These are phyloP conservation scores for Tonatia bakeri DNA, from an alignment of 2,113 vertebrate species.

Conservation along the genomic window DNA sequence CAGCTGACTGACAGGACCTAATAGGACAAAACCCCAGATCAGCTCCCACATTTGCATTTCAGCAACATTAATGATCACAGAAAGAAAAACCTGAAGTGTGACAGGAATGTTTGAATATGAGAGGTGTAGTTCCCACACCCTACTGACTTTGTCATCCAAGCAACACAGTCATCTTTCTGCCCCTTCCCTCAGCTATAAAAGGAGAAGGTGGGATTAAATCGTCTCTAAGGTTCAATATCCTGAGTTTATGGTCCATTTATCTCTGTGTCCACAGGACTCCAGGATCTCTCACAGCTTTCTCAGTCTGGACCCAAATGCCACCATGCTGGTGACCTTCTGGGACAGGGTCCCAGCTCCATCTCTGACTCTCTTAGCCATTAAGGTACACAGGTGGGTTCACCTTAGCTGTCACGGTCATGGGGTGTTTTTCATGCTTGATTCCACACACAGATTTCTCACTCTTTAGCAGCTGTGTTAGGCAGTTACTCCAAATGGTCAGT, in stretches of 20 bases:
- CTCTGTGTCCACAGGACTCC: not conserved
- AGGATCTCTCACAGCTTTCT: not conserved
- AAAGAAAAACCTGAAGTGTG: too few relatives aligned
- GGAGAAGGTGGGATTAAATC: not conserved
- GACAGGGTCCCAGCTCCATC: not conserved
- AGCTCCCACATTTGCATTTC: not conserved
- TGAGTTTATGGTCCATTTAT: not conserved
- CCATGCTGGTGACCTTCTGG: not conserved
- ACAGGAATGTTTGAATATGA: not conserved
- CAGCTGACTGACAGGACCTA: not conserved
- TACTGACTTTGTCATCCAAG: not conserved
- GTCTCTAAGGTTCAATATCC: not conserved
- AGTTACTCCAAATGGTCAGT: not conserved
- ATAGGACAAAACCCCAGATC: too few relatives aligned
- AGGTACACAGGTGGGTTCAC: not conserved
- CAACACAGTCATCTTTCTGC: not conserved
- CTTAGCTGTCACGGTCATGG: too few relatives aligned
- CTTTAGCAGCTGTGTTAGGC: not conserved
- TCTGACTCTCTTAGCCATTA: not conserved
- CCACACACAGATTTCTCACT: not conserved
- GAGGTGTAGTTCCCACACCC: too few relatives aligned
- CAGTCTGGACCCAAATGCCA: not conserved
- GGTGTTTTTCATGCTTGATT: not conserved
- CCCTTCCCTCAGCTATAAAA: not conserved
- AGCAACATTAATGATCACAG: not conserved